phyloP scores from a whole-genome alignment of 1,140 invertebrate genomes.

The Plectrocnemia conspersa region DNA sequence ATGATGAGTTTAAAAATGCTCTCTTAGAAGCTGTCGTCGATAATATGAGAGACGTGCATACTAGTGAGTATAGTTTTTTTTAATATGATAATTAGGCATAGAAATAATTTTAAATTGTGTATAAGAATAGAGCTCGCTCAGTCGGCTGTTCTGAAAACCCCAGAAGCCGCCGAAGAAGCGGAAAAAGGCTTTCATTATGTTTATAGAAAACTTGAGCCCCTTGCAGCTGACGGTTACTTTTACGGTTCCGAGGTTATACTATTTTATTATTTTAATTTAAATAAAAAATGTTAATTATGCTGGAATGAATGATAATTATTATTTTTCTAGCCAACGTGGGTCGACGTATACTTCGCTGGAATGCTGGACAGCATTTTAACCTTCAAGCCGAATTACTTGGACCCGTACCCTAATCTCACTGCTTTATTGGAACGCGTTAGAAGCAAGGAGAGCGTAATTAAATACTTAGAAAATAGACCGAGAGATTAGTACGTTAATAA shows the following conservation, averaged over 20 bases:
- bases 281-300: background rate
- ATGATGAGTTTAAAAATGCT: slow-evolving; percentile 60
- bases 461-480: slow-evolving; percentile 61
- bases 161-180: slow-evolving; percentile 22
- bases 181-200: slow-evolving; percentile 20
- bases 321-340: slow-evolving; percentile 21
- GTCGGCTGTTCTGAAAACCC: slow-evolving; percentile 10
- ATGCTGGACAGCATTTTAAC: slow-evolving; percentile 8
- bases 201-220: slow-evolving; percentile 10
- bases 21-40: slow-evolving; percentile 62
- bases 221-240: slow-evolving; percentile 28
- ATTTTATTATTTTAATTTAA: background rate
- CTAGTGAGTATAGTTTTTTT: slow-evolving; percentile 39
- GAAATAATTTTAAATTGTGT: no score
- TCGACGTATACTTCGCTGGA: slow-evolving; percentile 21
- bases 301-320: background rate
- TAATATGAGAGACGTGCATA: slow-evolving; percentile 53
- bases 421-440: slow-evolving; percentile 53
- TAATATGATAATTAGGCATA: background rate
- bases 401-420: slow-evolving; percentile 56
- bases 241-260: slow-evolving; percentile 27
- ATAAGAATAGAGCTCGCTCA: background rate
- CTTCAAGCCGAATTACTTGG: slow-evolving; percentile 51
- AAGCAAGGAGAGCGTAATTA: slow-evolving; percentile 56
- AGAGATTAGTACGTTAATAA: slow-evolving; percentile 12